phyloP scores from a whole-genome alignment of 2,888 invertebrate species.

The Girardia tigrina region DNA sequence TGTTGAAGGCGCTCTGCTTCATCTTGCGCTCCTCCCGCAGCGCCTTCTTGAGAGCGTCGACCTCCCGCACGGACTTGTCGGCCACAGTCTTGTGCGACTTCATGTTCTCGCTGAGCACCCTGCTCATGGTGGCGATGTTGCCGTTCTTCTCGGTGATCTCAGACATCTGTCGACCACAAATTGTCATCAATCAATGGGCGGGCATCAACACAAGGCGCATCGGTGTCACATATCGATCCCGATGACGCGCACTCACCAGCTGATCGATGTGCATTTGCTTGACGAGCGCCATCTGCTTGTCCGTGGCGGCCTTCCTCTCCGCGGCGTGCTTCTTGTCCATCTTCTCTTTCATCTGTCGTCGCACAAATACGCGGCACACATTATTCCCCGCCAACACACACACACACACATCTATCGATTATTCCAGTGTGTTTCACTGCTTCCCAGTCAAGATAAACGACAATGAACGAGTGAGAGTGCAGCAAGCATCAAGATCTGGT shows the following conservation, averaged over 20 bases:
- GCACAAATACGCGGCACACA: no score
- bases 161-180: slow-evolving; percentile 26
- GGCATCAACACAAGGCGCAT: no score
- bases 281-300: slow-evolving; percentile 46
- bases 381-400: no score
- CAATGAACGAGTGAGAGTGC: no score
- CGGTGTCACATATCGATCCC: no score
- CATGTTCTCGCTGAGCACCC: slow-evolving; percentile 42
- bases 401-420: no score
- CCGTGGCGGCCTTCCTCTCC: slow-evolving; percentile 46
- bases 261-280: slow-evolving; percentile 47
- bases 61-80: slow-evolving; percentile 43
- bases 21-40: slow-evolving; percentile 44
- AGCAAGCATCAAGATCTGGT: no score
- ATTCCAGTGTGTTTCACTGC: no score
- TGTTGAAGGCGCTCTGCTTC: slow-evolving; percentile 48
- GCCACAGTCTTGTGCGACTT: slow-evolving; percentile 41
- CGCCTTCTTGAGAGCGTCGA: slow-evolving; percentile 41
- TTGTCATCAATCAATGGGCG: neutral
- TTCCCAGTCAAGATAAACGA: no score
- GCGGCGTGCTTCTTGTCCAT: slow-evolving; percentile 45
- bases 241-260: slow-evolving; percentile 43
- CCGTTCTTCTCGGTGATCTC: slow-evolving; percentile 33
- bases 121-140: neutral
- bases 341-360: slow-evolving; percentile 46